phyloP scores from a whole-genome alignment of 2,888 invertebrate genomes.

The Nomada fabriciana region DNA sequence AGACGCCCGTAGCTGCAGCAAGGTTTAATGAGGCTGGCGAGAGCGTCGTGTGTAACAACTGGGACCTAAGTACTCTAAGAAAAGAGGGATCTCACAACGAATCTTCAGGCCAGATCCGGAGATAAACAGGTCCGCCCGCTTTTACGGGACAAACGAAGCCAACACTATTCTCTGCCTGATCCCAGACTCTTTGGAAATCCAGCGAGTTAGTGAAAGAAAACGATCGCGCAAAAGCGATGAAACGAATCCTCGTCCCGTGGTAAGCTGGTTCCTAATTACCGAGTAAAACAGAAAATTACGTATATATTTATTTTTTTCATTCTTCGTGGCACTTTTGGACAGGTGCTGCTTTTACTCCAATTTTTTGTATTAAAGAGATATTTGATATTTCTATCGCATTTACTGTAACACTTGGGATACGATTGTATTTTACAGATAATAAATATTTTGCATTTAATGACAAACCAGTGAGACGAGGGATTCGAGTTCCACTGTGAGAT shows the following conservation, averaged over 20 bases:
- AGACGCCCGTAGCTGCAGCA: constrained; percentile 45
- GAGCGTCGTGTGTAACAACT: constrained; percentile 60
- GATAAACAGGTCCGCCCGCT: constrained; percentile 55
- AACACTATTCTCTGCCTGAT: constrained; percentile 13
- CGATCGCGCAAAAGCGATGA: background rate
- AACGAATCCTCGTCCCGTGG: background rate
- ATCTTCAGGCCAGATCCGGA: constrained; percentile 52
- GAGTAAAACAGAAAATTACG: background rate
- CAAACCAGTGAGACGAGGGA: no score
- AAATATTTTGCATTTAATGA: no score
- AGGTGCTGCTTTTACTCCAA: background rate
- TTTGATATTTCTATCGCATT: no score
- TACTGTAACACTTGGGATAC: no score
- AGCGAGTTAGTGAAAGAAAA: background rate
- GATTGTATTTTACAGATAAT: no score
- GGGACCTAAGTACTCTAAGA: constrained; percentile 57
- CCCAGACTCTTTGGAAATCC: background rate
- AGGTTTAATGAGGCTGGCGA: constrained; percentile 67
- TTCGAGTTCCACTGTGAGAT: constrained; percentile 13
- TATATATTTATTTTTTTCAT: background rate
- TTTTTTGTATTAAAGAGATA: no score
- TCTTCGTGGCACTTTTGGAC: background rate
- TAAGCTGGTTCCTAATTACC: background rate
- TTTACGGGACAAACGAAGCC: constrained; percentile 16
- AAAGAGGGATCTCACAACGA: constrained; percentile 58